Evolutionary conservation across 2,113 vertebrate species (phyloP).

Genomic region (Azemiops feae): DNA sequence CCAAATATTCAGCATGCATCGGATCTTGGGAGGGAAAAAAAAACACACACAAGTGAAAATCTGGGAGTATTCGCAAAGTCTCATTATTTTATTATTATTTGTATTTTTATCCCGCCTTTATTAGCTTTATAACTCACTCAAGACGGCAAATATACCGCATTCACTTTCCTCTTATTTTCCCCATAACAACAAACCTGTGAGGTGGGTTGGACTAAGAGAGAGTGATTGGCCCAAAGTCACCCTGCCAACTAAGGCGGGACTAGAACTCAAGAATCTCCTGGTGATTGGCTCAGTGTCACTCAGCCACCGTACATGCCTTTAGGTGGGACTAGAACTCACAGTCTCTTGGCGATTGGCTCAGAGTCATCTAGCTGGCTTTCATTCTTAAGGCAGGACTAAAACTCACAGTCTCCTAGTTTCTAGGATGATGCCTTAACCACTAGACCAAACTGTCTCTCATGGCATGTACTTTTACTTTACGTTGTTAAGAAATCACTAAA

Average conservation of each 20-base stretch:
- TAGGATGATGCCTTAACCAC: background rate
- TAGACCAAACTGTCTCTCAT: background rate
- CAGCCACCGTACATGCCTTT: too few relatives aligned
- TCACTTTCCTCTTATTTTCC: background rate
- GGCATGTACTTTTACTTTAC: background rate
- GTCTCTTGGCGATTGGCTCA: too few relatives aligned
- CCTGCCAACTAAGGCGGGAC: background rate
- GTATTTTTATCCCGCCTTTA: background rate
- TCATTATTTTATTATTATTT: background rate
- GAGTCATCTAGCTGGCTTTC: too few relatives aligned
- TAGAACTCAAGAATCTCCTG: background rate
- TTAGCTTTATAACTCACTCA: background rate
- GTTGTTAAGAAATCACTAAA: background rate
- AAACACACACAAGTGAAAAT: background rate
- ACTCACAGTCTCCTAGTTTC: background rate
- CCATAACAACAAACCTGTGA: background rate
- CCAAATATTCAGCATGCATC: conserved; percentile 76
- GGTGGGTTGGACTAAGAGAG: background rate
- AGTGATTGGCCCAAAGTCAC: background rate
- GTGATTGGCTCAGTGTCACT: too few relatives aligned
- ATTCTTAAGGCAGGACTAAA: background rate
- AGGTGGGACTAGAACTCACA: too few relatives aligned
- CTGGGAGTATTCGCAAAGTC: background rate
- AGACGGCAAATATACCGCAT: background rate
- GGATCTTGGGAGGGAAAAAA: conserved; percentile 56